Evolutionary conservation across 2,113 vertebrate species (phyloP), one percentile per base, ranked within the genome.

Genomic region (Tenrec ecaudatus): DNA sequence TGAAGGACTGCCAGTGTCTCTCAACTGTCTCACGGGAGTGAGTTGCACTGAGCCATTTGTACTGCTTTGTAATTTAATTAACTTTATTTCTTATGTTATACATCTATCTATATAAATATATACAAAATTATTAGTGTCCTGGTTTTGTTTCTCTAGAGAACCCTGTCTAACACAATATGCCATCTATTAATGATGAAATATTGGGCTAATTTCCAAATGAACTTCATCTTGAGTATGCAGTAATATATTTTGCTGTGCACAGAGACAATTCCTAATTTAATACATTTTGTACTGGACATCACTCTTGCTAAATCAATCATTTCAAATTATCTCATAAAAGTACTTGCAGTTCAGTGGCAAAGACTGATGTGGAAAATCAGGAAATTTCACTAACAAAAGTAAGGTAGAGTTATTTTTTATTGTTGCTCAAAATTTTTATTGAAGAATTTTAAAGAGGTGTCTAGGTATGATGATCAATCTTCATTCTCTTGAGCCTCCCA

Each of bases 131-230:
- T n/a, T n/a, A n/a, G n/a, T n/a, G n/a, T n/a, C n/a, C n/a, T n/a
- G n/a, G n/a, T n/a, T n/a, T n/a, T n/a, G n/a, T n/a, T n/a, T n/a
- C n/a, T n/a, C n/a, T n/a, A n/a, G n/a, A n/a, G n/a, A n/a, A n/a
- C n/a, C n/a, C n/a, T n/a, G n/a, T n/a, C n/a, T n/a, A n/a, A n/a
- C n/a, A n/a, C n/a, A n/a, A n/a, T n/a, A n/a, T 53, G 69, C 71
- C 27, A 53, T 78, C 86, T 60, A 94, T 89, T 96, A 84, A 87
- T 76, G 47, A 82, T 85, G 40, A 96, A 92, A 80, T n/a, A 53
- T 78, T 76, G 16, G 0, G 15, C 78, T 94, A 87, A 89, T 95
- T 96, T 80, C 23, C 81, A 94, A 86, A 73, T 14, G 16, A 85
- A 27, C 8, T 0, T n/a, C 71, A 96, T 96, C 25, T 95, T 94